Base-by-base conservation (phyloP, 1,140 invertebrate genomes). In the Diprion similis region DNA sequence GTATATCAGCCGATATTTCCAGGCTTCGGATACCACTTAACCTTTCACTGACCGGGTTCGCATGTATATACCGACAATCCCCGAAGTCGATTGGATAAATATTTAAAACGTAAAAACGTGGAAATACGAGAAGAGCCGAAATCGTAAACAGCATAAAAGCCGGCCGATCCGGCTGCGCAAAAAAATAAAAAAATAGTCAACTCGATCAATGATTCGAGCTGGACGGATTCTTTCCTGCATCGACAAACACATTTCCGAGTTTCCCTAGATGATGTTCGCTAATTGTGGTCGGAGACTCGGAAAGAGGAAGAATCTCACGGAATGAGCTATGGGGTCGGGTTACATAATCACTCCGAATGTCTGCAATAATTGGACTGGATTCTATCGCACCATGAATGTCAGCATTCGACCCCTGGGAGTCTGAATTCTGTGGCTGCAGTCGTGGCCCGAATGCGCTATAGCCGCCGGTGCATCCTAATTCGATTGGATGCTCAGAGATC, bases 401-500 rank as follows among this genome's bases (percentile, higher is more conserved):
- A 59, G 11, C 51, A 59, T 59, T 59, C 51, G 11, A 59, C 51
- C 51, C 51, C 51, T 59, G 51, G 51, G 51, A 59, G 51, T 59
- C n/a, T 59, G 51, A 59, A 59, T 59, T 59, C 51, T 59, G 51
- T 59, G 51, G 51, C 24, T 37, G 24, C n/a, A 59, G 51, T 11
- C n/a, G 51, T 8, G 51, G 51, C 51, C 24, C 24, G 24, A 37
- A 59, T 59, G 11, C 51, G 24, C 6, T 59, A 59, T 17, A 59
- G 6, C 11, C 51, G 24, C 24, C 24, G 24, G 24, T 59, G 51
- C 51, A 59, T 59, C 51, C 51, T 59, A 59, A 59, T 59, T 59
- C 51, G 51, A 59, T 59, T 59, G 11, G 51, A 59, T 59, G 51
- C 51, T 59, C 51, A 59, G 51, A 59, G 51, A 59, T 59, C 51